A percentile compares a stretch with the other conserved stretches of the same genome.
Evolutionary conservation across 2,888 invertebrate genomes (phyloP).

Genomic region (Ormyrus labotus): DNA sequence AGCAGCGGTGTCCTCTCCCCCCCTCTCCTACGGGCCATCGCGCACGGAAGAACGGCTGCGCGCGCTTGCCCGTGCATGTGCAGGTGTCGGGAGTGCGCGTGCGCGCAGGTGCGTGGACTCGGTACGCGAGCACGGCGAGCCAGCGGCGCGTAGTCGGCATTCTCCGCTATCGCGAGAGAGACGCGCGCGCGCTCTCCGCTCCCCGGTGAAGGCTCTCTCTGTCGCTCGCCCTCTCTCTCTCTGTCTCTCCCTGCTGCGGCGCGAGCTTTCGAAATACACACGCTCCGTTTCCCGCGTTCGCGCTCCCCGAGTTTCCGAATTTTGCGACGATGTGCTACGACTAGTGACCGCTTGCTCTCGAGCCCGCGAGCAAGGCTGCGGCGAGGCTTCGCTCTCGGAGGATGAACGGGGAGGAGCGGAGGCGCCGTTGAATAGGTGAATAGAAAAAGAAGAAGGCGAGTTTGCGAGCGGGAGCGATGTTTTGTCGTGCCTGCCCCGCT

Average conservation of each 20-base stretch:
- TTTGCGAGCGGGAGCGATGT: not conserved
- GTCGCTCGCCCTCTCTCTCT: not conserved
- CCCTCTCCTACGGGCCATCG: not conserved
- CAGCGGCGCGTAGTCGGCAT: conserved; percentile 70
- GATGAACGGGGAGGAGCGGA: conserved; percentile 2
- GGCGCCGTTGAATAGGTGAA: conserved; percentile 42
- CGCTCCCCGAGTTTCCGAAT: not conserved
- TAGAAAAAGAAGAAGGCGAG: not conserved
- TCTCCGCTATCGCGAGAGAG: conserved; percentile 57
- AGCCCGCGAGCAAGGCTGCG: too few relatives aligned
- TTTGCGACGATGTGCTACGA: not conserved
- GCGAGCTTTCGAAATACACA: not conserved
- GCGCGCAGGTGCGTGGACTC: conserved; percentile 67
- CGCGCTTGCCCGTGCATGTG: conserved; percentile 25
- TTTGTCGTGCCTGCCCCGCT: too few relatives aligned
- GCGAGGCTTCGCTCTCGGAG: too few relatives aligned
- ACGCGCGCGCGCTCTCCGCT: conserved; percentile 26
- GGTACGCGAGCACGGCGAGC: conserved; percentile 55
- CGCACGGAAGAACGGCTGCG: conserved; percentile 28
- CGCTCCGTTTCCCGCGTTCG: not conserved
- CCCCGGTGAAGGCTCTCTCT: not conserved
- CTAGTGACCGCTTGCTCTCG: not conserved
- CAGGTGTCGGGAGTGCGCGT: conserved; percentile 60
- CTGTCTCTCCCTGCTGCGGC: not conserved
- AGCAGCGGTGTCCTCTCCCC: not conserved